phyloP scores from a whole-genome alignment of 2,113 vertebrate species.

The Siniperca chuatsi region DNA sequence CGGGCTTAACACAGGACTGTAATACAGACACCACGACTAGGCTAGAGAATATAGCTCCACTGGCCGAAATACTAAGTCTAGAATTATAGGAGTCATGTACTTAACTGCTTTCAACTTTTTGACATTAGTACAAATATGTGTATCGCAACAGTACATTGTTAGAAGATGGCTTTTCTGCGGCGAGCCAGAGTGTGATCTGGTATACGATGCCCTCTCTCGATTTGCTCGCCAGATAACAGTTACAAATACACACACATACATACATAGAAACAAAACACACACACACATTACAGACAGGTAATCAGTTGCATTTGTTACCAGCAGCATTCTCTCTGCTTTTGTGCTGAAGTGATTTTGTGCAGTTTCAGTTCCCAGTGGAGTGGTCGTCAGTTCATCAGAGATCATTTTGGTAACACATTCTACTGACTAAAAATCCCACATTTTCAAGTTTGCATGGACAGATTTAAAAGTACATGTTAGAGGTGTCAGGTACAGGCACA shows the following conservation, averaged over 20 bases:
- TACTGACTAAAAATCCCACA: constrained; percentile 56
- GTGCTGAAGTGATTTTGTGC: constrained; percentile 80
- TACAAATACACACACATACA: constrained; percentile 19
- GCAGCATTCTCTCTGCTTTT: constrained; percentile 76
- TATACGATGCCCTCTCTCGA: constrained; percentile 69
- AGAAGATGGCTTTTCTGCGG: constrained; percentile 69
- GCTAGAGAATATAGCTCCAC: constrained; percentile 76
- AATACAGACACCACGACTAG: constrained; percentile 73
- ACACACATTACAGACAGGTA: constrained; percentile 17
- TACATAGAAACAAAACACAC: constrained; percentile 4
- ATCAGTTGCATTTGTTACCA: constrained; percentile 76
- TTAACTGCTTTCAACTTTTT: constrained; percentile 77
- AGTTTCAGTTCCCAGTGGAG: constrained; percentile 78
- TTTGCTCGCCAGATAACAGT: constrained; percentile 70
- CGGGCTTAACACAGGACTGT: constrained; percentile 74
- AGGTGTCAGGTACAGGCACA: constrained; percentile 19
- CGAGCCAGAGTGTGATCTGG: constrained; percentile 70
- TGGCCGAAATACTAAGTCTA: constrained; percentile 73
- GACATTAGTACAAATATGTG: constrained; percentile 79
- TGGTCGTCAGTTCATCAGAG: constrained; percentile 74
- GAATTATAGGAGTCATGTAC: constrained; percentile 73
- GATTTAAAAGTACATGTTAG: constrained; percentile 24
- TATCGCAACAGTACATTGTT: constrained; percentile 73
- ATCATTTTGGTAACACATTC: constrained; percentile 76
- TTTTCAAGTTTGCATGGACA: constrained; percentile 47